A percentile compares a stretch with the other conserved stretches of the same genome.
Evolutionary conservation across 92 coral and sea anemone genomes (phyloP).

Genomic region (Virgularia gustaviana): DNA sequence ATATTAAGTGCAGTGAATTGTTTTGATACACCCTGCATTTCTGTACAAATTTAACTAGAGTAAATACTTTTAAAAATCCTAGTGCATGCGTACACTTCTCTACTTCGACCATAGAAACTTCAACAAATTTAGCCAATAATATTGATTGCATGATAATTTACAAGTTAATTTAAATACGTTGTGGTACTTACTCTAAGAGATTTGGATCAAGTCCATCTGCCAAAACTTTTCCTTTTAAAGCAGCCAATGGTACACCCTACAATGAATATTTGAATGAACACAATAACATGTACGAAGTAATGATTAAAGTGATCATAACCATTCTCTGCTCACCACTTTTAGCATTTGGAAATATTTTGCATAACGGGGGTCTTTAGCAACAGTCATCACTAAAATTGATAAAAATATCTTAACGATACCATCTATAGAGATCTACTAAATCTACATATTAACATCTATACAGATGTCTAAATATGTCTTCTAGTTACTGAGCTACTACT

Average conservation of each 20-base stretch:
- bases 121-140: background rate
- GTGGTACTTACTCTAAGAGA: slow-evolving; percentile 72
- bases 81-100: too few species aligned
- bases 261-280: background rate
- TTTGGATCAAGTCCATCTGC: slow-evolving; percentile 95
- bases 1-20: too few species aligned
- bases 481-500: too few species aligned
- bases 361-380: slow-evolving; percentile 92
- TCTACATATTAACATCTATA: too few species aligned
- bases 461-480: too few species aligned
- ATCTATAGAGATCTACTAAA: too few species aligned
- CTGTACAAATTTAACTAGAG: background rate
- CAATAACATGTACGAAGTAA: background rate
- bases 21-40: too few species aligned
- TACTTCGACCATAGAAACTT: too few species aligned
- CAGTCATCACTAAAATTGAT: slow-evolving; percentile 71
- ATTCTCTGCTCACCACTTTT: slow-evolving; percentile 70
- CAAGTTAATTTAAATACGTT: background rate
- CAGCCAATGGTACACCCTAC: slow-evolving; percentile 79
- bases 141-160: background rate
- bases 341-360: slow-evolving; percentile 93
- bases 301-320: background rate
- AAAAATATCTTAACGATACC: background rate
- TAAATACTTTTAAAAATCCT: too few species aligned
- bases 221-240: slow-evolving; percentile 72